phyloP scores from a whole-genome alignment of 2,888 invertebrate genomes.

The Gymnocheta viridis region DNA sequence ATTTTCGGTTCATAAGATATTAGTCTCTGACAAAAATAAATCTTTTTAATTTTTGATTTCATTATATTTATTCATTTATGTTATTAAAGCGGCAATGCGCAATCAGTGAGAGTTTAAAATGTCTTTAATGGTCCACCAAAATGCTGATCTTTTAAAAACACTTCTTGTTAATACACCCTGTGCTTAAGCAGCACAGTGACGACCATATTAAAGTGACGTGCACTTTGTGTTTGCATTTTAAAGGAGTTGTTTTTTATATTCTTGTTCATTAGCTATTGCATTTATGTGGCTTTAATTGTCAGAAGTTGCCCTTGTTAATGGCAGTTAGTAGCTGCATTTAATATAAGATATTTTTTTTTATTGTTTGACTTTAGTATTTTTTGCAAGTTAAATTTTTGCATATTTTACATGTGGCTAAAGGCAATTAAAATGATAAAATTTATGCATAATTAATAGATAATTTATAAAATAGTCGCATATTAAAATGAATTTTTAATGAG shows the following conservation, averaged over 20 bases:
- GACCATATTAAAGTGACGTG: neutral
- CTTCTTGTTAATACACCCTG: too few relatives aligned
- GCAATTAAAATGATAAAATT: slow-evolving; percentile 32
- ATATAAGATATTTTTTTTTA: neutral
- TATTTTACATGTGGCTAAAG: neutral
- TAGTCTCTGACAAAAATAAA: too few relatives aligned
- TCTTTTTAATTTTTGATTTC: too few relatives aligned
- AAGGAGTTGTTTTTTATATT: neutral
- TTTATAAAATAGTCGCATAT: too few relatives aligned
- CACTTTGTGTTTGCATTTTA: neutral
- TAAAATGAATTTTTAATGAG: too few relatives aligned
- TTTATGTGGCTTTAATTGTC: slow-evolving; percentile 60
- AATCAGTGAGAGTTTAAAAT: too few relatives aligned
- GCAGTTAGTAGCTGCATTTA: slow-evolving; percentile 36
- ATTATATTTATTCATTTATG: too few relatives aligned
- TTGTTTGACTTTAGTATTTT: neutral
- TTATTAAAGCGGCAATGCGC: too few relatives aligned
- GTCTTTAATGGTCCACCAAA: too few relatives aligned
- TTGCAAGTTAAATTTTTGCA: neutral
- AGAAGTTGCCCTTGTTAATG: slow-evolving; percentile 57
- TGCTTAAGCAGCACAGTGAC: too few relatives aligned
- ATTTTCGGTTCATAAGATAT: too few relatives aligned
- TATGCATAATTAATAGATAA: slow-evolving; percentile 32
- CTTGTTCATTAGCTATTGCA: slow-evolving; percentile 32
- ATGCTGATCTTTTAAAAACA: too few relatives aligned